Conservation (phyloP, 2,797 vertebrate species). For the Diglossa cyanea region DNA sequence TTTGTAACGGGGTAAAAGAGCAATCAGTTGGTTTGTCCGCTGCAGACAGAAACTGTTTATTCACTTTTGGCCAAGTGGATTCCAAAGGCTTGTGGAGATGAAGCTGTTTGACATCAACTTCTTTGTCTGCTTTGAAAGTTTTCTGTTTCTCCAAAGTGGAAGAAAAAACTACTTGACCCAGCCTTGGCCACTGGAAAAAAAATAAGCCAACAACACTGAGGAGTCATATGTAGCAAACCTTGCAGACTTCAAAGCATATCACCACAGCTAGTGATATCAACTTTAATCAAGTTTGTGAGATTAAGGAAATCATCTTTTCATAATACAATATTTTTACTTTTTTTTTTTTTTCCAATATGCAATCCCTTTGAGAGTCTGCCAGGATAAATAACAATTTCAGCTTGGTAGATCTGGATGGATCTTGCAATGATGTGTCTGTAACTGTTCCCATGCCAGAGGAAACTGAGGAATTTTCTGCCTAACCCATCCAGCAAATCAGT, state of each 20-base stretch:
- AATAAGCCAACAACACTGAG: not conserved
- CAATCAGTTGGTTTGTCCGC: not conserved
- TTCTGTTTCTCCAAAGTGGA: constrained; percentile 77
- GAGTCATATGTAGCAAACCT: not conserved
- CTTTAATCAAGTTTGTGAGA: not conserved
- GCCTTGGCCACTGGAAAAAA: constrained; percentile 81
- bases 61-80: constrained; percentile 80
- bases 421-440: not conserved
- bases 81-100: constrained; percentile 86
- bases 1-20: constrained; percentile 82
- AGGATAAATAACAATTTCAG: not conserved
- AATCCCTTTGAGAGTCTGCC: not conserved
- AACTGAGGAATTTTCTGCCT: not conserved
- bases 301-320: not conserved
- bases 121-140: constrained; percentile 68
- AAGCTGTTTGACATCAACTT: constrained; percentile 74
- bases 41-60: constrained; percentile 64
- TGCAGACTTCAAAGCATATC: not conserved
- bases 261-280: not conserved
- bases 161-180: constrained; percentile 83
- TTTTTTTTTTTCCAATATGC: not conserved
- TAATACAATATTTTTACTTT: not conserved
- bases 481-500: not conserved
- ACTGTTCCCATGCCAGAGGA: not conserved
- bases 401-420: not conserved